These are phyloP conservation scores for Volucella bombylans DNA, from an alignment of 2,888 invertebrate species.

Conservation along the genomic window DNA sequence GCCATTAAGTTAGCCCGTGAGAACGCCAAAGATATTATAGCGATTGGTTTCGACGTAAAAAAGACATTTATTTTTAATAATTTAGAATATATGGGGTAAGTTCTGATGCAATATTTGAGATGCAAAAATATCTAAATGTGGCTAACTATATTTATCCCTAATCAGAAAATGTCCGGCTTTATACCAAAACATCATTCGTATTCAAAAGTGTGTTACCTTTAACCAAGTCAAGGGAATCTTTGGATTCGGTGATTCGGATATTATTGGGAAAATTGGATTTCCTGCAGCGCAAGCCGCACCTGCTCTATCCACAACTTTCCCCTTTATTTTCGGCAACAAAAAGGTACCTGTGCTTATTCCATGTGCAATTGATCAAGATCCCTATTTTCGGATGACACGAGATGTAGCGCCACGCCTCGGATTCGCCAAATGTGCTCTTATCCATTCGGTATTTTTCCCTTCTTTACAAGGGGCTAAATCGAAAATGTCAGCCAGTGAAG, in stretches of 20 bases:
- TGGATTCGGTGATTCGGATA: slow-evolving; percentile 97
- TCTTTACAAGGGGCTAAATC: slow-evolving; percentile 97
- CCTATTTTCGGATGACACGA: slow-evolving; percentile 99
- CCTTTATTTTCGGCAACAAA: slow-evolving; percentile 92
- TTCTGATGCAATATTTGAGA: slow-evolving; percentile 57
- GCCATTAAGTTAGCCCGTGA: slow-evolving; percentile 92
- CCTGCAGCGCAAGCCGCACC: slow-evolving; percentile 98
- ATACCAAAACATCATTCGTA: slow-evolving; percentile 95
- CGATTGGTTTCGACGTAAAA: slow-evolving; percentile 95
- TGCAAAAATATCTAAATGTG: too few species aligned
- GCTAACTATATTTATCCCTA: slow-evolving; percentile 65
- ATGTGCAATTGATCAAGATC: slow-evolving; percentile 99
- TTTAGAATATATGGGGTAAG: slow-evolving; percentile 95
- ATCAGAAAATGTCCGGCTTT: slow-evolving; percentile 92
- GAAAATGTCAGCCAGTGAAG: slow-evolving; percentile 99
- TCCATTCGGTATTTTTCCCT: slow-evolving; percentile 95
- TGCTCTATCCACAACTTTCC: slow-evolving; percentile 93
- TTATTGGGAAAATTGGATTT: slow-evolving; percentile 98
- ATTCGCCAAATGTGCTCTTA: slow-evolving; percentile 92
- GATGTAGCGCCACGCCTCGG: slow-evolving; percentile 98
- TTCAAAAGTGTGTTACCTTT: slow-evolving; percentile 97
- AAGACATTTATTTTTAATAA: slow-evolving; percentile 99
- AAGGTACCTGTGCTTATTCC: slow-evolving; percentile 91
- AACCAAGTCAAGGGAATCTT: slow-evolving; percentile 99
- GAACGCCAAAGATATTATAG: slow-evolving; percentile 99